Percentiles rank a stretch among this genome's conserved stretches.
These are phyloP conservation scores for Lochmaea capreae DNA, from an alignment of 2,888 invertebrate genomes.

Conservation along the genomic window DNA sequence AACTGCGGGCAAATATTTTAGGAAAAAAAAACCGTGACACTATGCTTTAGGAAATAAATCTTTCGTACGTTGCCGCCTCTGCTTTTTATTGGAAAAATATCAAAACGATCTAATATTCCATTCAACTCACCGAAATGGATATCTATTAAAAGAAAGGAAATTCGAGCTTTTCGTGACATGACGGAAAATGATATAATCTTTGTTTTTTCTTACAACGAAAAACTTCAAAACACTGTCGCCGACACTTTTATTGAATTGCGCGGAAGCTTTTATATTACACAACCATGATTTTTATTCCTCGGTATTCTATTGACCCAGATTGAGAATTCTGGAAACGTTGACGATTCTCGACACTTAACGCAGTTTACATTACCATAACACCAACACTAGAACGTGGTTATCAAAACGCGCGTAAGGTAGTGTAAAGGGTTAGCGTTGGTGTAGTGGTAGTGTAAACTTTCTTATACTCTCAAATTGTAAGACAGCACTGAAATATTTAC, in stretches of 20 bases:
- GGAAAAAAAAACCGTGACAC: background rate
- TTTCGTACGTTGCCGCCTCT: conserved; percentile 3
- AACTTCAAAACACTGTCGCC: conserved; percentile 15
- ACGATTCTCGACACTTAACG: too few relatives aligned
- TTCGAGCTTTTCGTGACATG: conserved; percentile 33
- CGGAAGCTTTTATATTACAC: conserved; percentile 1
- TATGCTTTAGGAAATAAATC: conserved; percentile 4
- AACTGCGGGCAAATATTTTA: too few relatives aligned
- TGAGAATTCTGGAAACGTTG: too few relatives aligned
- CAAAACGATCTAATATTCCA: conserved; percentile 30
- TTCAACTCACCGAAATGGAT: conserved; percentile 34
- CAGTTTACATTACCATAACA: too few relatives aligned
- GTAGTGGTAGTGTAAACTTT: too few relatives aligned
- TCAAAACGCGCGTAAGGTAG: too few relatives aligned
- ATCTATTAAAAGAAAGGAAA: conserved; percentile 37
- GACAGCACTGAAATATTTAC: too few relatives aligned
- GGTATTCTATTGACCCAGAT: background rate
- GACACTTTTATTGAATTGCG: conserved; percentile 21
- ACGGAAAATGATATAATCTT: conserved; percentile 35
- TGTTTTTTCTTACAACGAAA: conserved; percentile 20
- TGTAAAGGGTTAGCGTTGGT: too few relatives aligned
- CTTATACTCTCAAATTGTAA: too few relatives aligned
- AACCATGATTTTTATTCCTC: background rate
- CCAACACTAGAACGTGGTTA: too few relatives aligned
- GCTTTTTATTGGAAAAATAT: conserved; percentile 19